These are phyloP conservation scores for Drosophila neotestacea DNA, from an alignment of 2,888 invertebrate species.

Conservation along the genomic window DNA sequence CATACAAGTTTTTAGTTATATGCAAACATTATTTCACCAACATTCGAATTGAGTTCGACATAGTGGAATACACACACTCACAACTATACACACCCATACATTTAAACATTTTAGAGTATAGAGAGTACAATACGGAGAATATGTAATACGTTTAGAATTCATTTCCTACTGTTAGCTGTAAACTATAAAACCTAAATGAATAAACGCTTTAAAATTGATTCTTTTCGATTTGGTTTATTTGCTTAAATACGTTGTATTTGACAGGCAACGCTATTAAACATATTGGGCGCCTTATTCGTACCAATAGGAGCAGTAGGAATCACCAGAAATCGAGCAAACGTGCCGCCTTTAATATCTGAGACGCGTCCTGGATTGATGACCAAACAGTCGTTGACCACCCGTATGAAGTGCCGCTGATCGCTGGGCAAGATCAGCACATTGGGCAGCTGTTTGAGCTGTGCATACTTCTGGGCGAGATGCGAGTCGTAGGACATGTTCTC, in stretches of 20 bases:
- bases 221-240: conserved; percentile 7
- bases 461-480: conserved; percentile 89
- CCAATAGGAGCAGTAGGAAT: conserved; percentile 83
- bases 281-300: conserved; percentile 75
- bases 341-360: conserved; percentile 90
- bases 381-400: conserved; percentile 91
- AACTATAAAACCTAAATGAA: conserved; percentile 72
- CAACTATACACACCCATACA: conserved; percentile 22
- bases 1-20: conserved; percentile 70
- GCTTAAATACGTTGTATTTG: conserved; percentile 84
- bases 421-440: conserved; percentile 94
- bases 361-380: conserved; percentile 95
- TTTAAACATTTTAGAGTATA: conserved; percentile 54
- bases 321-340: conserved; percentile 90
- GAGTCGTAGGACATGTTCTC: conserved; percentile 89
- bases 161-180: conserved; percentile 80
- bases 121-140: conserved; percentile 39
- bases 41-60: conserved; percentile 68
- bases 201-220: conserved; percentile 70
- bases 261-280: conserved; percentile 85
- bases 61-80: conserved; percentile 28
- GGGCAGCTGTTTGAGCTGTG: conserved; percentile 90
- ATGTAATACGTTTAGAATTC: conserved; percentile 74
- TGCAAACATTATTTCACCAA: conserved; percentile 37
- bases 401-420: conserved; percentile 92